Evolutionary conservation across 2,113 vertebrate species (phyloP).

Genomic region (Peromyscus maniculatus): DNA sequence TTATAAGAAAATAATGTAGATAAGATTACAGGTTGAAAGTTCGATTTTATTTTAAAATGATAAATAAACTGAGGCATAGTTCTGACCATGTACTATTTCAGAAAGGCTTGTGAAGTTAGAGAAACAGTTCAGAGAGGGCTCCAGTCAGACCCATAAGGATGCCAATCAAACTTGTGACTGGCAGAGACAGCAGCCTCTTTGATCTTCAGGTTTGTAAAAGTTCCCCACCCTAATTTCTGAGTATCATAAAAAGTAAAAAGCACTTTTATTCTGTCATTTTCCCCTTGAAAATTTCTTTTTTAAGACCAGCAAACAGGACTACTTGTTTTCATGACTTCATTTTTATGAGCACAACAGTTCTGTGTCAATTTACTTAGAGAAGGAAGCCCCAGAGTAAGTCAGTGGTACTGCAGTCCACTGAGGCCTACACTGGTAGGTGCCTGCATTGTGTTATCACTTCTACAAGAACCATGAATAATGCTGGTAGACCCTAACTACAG

Average conservation of each 20-base stretch:
- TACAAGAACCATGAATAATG: slow-evolving; percentile 77
- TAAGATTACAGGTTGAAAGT: slow-evolving; percentile 75
- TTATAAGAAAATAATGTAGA: slow-evolving; percentile 63
- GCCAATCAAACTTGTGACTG: slow-evolving; percentile 76
- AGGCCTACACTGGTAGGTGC: slow-evolving; percentile 79
- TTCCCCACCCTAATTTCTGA: slow-evolving; percentile 70
- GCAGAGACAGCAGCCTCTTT: slow-evolving; percentile 77
- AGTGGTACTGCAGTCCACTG: slow-evolving; percentile 66
- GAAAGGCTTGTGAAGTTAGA: slow-evolving; percentile 78
- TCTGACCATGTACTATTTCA: slow-evolving; percentile 79
- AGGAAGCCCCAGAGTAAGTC: slow-evolving; percentile 56
- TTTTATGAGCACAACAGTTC: slow-evolving; percentile 81
- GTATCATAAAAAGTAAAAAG: slow-evolving; percentile 82
- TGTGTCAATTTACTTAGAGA: slow-evolving; percentile 76
- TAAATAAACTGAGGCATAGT: slow-evolving; percentile 87
- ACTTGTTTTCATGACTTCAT: slow-evolving; percentile 77
- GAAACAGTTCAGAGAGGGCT: slow-evolving; percentile 80
- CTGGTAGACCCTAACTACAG: slow-evolving; percentile 80
- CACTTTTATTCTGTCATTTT: slow-evolving; percentile 81
- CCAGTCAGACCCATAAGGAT: slow-evolving; percentile 83
- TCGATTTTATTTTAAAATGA: slow-evolving; percentile 86
- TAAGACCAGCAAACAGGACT: slow-evolving; percentile 85
- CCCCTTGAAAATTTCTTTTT: slow-evolving; percentile 81
- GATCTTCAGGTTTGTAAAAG: slow-evolving; percentile 78
- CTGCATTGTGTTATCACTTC: slow-evolving; percentile 70